A percentile compares a stretch with the other conserved stretches of the same genome.
Conservation (phyloP, 2,113 vertebrate genomes). For the Furnarius figulus region DNA sequence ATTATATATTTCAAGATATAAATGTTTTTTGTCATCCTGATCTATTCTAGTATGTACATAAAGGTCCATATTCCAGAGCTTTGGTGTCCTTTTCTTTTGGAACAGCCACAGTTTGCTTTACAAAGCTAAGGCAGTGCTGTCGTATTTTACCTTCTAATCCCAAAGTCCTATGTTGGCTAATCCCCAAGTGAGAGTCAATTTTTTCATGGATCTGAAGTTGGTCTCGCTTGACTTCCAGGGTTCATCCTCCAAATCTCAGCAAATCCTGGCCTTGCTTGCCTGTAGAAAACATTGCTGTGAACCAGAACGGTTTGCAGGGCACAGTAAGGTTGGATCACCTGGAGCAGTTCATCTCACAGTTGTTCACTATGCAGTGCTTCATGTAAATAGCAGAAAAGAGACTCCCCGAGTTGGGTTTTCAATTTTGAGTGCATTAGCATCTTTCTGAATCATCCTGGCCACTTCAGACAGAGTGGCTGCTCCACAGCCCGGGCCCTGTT, state of each 20-base stretch:
- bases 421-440: background rate
- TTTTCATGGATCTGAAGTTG: background rate
- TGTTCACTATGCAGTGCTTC: background rate
- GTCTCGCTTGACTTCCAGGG: background rate
- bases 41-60: background rate
- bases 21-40: background rate
- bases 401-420: background rate
- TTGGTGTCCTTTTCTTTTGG: background rate
- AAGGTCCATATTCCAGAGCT: background rate
- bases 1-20: background rate
- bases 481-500: background rate
- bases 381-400: background rate
- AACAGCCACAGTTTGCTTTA: accelerated
- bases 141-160: background rate
- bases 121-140: background rate
- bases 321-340: background rate
- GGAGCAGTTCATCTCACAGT: background rate
- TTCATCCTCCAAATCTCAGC: background rate
- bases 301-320: background rate
- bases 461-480: background rate
- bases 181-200: background rate
- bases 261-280: background rate
- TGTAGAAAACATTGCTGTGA: background rate
- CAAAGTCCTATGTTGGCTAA: accelerated
- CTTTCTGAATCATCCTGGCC: background rate